Base-by-base conservation (phyloP, 2,888 invertebrate genomes). In the Oscheius sp. region DNA sequence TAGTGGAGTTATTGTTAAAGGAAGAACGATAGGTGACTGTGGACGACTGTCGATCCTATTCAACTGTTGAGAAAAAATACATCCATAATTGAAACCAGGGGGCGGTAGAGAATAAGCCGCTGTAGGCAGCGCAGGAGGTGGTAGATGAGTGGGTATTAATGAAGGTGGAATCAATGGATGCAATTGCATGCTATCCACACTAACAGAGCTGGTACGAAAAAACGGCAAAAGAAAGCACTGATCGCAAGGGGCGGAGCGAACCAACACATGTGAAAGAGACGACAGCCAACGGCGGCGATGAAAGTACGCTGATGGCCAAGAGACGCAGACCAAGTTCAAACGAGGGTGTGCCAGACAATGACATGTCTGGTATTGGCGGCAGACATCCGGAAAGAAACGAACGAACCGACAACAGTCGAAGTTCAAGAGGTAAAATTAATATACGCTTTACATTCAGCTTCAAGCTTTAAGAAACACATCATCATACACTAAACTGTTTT, bases 111-210 rank as follows among this genome's bases (percentile, higher is more conserved):
- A 14, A 28, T 41, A 26, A 24, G 12, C 47, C 12, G 20, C 20
- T 44, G 8, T 8, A 44, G 45, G 36, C 14, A 57, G 14, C n/a
- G n/a, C 22, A 32, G 76, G 76, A 14, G 76, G 76, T 12, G 76
- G 76, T 36, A 76, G 36, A 33, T 76, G 76, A 38, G 69, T 72
- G 5, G 76, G 76, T 66, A 76, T 50, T 32, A 66, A 61, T n/a
- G 70, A 38, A 12, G 76, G 72, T 56, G 71, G 74, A 38, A 76
- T 66, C 44, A 76, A 57, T 33, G 73, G 73, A 20, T 41, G 65
- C 65, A 65, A 44, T 36, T 56, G 36, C 65, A 65, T 65, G n/a
- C 22, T 45, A 9, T 9, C 30, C 28, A n/a, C n/a, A n/a, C n/a
- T n/a, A n/a, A n/a, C n/a, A n/a, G n/a, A n/a, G n/a, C n/a, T n/a